Evolutionary conservation across 2,888 invertebrate genomes (phyloP), one percentile per base, ranked within the genome.

Genomic region (Rhaphigaster nebulosa): DNA sequence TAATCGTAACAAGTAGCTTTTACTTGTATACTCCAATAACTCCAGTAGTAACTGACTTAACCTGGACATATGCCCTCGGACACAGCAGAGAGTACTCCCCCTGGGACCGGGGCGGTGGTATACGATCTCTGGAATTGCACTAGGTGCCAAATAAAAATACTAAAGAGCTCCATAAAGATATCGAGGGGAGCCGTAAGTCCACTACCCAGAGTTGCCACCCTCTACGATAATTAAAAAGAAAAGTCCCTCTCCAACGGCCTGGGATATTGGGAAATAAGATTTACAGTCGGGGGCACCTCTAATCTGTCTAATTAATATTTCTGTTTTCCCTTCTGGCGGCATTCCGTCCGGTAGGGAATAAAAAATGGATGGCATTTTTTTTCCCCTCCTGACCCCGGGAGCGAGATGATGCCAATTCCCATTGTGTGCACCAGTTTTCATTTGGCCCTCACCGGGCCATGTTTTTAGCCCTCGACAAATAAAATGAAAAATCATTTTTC

Each of bases 231-330:
- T 88, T 88, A 88, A 88, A 88, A 60, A 56, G 41, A 41, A 60
- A 88, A 38, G 45, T 84, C 88, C 60, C 60, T 88, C 60, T 23
- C 20, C 34, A n/a, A 34, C 60, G 29, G 65, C 3, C 41, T 29
- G 76, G 76, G 23, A 76, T 89, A 89, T 89, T 70, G 89, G 89
- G 34, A 76, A 89, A 76, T 70, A 89, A 89, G 89, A 89, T 89
- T 89, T 89, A 89, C 76, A 38, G 50, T 29, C 89, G 38, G 80
- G 60, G 60, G 76, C 65, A 80, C 80, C 89, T 45, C 60, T 90
- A 90, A 90, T 90, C 60, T 90, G 80, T 90, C 84, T 90, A 90
- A 90, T 90, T 90, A 90, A 90, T 90, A 90, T 90, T 90, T 90
- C 84, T 90, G 89, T 89, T 89, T 89, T 89, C 89, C 41, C 41